phyloP scores from a whole-genome alignment of 2,888 invertebrate genomes.

The Phengaris alcon region DNA sequence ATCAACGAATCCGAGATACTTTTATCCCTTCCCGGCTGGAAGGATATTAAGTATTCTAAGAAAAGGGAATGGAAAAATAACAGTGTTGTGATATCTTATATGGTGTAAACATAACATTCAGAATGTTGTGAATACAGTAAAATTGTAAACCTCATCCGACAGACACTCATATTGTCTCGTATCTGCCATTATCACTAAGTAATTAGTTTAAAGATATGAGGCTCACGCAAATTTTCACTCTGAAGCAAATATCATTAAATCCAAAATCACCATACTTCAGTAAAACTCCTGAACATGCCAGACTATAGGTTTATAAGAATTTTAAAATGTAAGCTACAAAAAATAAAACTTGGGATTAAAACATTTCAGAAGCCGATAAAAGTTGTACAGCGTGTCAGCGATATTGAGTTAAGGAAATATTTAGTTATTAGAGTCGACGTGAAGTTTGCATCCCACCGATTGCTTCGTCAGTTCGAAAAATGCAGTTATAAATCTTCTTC shows the following conservation, averaged over 20 bases:
- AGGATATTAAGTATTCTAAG: slow-evolving; percentile 14
- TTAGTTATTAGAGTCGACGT: slow-evolving; percentile 24
- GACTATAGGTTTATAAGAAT: background rate
- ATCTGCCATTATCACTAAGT: background rate
- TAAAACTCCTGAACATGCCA: too few species aligned
- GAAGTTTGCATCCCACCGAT: slow-evolving; percentile 25
- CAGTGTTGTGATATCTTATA: background rate
- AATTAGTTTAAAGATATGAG: too few species aligned
- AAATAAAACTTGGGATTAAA: background rate
- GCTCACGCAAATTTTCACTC: too few species aligned
- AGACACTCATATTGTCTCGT: background rate
- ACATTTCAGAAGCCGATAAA: slow-evolving; percentile 18
- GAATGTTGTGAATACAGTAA: background rate
- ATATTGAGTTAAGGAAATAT: slow-evolving; percentile 23
- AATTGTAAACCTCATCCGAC: background rate
- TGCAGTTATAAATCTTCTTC: slow-evolving; percentile 29
- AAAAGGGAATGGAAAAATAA: slow-evolving; percentile 15
- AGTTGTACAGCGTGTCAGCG: slow-evolving; percentile 13
- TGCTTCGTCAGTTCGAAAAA: slow-evolving; percentile 29
- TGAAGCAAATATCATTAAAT: too few species aligned
- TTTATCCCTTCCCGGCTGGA: background rate
- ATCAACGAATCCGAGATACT: slow-evolving; percentile 14
- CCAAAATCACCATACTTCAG: too few species aligned
- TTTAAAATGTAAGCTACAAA: background rate
- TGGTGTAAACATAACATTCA: background rate